Evolutionary conservation across 92 coral and sea anemone genomes (phyloP).

Genomic region (Heliopora coerulea): DNA sequence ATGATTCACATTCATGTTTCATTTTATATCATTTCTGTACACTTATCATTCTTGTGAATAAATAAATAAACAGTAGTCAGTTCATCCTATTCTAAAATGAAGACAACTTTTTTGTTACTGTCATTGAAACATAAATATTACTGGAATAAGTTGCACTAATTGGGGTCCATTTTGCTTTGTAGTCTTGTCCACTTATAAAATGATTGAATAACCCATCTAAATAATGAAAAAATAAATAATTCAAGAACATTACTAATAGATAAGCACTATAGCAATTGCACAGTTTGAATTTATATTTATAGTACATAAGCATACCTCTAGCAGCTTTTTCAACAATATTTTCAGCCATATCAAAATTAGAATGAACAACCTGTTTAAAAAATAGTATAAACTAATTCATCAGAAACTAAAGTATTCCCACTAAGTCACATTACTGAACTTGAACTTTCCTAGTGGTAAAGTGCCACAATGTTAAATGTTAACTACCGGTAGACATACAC

Average conservation of each 20-base stretch:
- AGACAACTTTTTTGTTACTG: no score
- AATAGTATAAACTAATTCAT: not conserved
- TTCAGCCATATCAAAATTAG: slow-evolving; percentile 87
- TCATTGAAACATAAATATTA: no score
- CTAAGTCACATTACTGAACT: no score
- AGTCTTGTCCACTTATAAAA: slow-evolving; percentile 76
- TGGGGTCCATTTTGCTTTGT: slow-evolving; percentile 88
- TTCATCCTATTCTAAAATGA: no score
- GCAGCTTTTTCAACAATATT: slow-evolving; percentile 77
- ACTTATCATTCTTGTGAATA: no score
- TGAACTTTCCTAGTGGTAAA: no score
- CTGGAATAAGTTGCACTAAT: slow-evolving; percentile 64
- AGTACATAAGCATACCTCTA: slow-evolving; percentile 49
- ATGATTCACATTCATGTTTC: no score
- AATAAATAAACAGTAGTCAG: no score
- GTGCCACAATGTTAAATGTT: no score
- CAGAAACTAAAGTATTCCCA: no score
- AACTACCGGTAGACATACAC: no score
- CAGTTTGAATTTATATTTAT: not conserved
- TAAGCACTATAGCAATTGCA: not conserved
- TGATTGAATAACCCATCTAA: slow-evolving; percentile 79
- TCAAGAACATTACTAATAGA: not conserved
- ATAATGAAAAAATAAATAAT: not conserved
- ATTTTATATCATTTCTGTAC: no score
- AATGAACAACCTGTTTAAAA: slow-evolving; percentile 59